These are phyloP conservation scores for Mastomys coucha DNA, from an alignment of 2,113 vertebrate species.

Conservation along the genomic window DNA sequence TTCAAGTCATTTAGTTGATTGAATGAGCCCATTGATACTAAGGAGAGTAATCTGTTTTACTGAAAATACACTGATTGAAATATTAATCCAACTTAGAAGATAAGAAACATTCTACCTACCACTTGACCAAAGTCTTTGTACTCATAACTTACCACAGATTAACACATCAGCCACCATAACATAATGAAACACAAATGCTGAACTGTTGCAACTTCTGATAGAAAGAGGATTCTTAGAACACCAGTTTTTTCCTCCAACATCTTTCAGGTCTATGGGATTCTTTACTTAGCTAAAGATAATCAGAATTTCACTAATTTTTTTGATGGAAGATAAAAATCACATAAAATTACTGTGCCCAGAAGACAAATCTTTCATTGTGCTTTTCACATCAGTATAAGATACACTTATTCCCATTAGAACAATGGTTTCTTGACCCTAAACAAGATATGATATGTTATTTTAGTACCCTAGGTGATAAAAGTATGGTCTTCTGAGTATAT, in stretches of 20 bases:
- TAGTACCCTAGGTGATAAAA: background rate
- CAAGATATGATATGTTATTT: background rate
- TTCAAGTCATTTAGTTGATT: background rate
- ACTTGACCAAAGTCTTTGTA: background rate
- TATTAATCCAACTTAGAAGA: background rate
- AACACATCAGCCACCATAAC: background rate
- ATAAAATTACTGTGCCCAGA: no score
- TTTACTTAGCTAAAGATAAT: background rate
- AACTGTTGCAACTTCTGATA: background rate
- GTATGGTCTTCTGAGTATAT: background rate
- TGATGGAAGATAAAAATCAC: background rate
- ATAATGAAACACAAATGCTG: background rate
- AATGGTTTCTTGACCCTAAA: background rate
- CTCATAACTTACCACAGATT: background rate
- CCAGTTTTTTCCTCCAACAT: background rate
- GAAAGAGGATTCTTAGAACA: background rate
- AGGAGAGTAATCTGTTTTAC: background rate
- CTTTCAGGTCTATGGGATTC: background rate
- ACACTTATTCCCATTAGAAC: background rate
- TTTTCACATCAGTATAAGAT: background rate
- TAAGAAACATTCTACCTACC: background rate
- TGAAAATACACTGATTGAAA: background rate
- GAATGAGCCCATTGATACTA: background rate
- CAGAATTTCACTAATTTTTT: background rate
- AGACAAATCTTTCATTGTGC: rapidly evolving